Base-by-base conservation (phyloP, 2,888 invertebrate genomes). In the Scaptomyza tumidula region DNA sequence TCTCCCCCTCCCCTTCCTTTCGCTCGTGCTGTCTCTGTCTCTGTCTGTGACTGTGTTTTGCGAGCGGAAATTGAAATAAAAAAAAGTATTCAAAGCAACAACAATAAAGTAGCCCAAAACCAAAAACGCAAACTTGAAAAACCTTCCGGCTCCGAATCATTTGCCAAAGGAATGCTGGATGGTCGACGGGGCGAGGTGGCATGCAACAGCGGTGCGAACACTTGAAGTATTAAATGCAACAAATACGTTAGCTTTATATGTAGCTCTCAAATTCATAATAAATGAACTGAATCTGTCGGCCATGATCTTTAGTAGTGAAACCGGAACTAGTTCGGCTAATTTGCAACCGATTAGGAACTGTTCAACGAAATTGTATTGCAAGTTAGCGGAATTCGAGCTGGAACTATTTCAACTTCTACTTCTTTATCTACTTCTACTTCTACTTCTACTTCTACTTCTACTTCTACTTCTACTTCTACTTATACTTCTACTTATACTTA, bases 51-150 rank as follows among this genome's bases (percentile, higher is more conserved):
- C 5, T 33, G 16, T 16, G 71, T 68, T 72, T 80, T 82, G 83
- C 69, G 70, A 71, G 55, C 70, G 88, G 82, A 89, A 89, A 88
- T 84, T 84, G 89, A 84, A 84, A 84, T 84, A 88, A 19, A 19
- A 86, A 88, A 85, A 88, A 80, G 66, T 64, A 74, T 75, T 73
- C 68, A 69, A 66, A 66, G 73, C 59, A 63, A 58, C 59, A 63
- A 58, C 63, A 52, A 61, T 44, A 68, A 78, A 75, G 69, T 74
- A 72, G 68, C 49, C 57, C 65, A 71, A 71, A 80, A 67, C 66
- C 62, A 71, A 72, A 71, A 16, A 9, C 16, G 63, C 54, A 80
- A 77, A 84, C 75, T 75, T 66, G 50, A 78, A 80, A 68, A 61
- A 80, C 83, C 83, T 69, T 54, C 72, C 62, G 68, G 78, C 43